Conservation (phyloP, 2,888 invertebrate genomes). For the Meandrusa payeni region DNA sequence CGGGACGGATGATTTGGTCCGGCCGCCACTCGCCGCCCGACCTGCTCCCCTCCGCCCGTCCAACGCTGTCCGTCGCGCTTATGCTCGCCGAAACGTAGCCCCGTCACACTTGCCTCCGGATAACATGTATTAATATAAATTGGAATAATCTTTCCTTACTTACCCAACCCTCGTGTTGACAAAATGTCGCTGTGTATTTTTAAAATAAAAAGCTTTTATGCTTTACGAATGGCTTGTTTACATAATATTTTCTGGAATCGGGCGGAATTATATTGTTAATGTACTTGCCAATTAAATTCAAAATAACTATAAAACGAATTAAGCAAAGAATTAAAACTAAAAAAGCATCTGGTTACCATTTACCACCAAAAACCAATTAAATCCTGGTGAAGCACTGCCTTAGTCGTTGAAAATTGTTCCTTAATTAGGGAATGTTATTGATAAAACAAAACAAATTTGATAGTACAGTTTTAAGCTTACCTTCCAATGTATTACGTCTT, state of each 20-base stretch:
- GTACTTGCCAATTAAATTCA: slow-evolving; percentile 14
- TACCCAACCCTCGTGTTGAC: slow-evolving; percentile 45
- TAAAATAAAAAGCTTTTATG: slow-evolving; percentile 20
- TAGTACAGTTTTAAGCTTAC: too few species aligned
- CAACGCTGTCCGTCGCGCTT: slow-evolving; percentile 31
- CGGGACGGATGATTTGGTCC: slow-evolving; percentile 61
- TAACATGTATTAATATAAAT: slow-evolving; percentile 66
- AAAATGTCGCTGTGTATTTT: slow-evolving; percentile 32
- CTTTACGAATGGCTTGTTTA: not conserved
- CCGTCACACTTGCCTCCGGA: slow-evolving; percentile 46
- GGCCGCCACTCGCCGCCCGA: slow-evolving; percentile 30
- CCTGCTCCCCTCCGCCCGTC: slow-evolving; percentile 23
- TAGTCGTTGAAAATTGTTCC: too few species aligned
- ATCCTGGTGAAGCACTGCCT: too few species aligned
- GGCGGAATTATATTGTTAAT: slow-evolving; percentile 4
- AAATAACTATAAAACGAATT: too few species aligned
- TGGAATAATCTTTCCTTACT: slow-evolving; percentile 54
- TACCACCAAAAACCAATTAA: too few species aligned
- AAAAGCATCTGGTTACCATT: too few species aligned
- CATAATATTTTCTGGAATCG: not conserved
- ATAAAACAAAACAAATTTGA: too few species aligned
- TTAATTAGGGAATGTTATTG: too few species aligned
- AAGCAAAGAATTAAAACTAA: too few species aligned
- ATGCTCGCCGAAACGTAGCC: slow-evolving; percentile 28
- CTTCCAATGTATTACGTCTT: too few species aligned